Evolutionary conservation across 2,797 vertebrate genomes (phyloP).

Genomic region (Anabacerthia variegaticeps): DNA sequence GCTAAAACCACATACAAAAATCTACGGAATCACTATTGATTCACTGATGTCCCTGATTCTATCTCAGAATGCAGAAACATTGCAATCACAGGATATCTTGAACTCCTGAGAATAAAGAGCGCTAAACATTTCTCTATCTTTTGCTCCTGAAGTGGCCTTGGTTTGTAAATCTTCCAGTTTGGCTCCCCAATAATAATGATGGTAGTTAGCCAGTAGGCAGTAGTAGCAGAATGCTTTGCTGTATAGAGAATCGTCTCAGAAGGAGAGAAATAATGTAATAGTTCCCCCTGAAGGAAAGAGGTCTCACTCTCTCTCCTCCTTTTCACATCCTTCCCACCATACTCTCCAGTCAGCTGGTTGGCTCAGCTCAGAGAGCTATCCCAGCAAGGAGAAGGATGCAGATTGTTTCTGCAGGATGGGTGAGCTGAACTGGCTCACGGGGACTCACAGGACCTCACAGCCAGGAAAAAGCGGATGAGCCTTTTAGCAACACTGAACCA

Average conservation of each 20-base stretch:
- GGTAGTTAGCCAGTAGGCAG: background rate
- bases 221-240: background rate
- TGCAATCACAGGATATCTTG: background rate
- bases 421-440: background rate
- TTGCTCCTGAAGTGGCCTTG: background rate
- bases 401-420: background rate
- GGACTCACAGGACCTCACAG: background rate
- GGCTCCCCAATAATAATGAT: background rate
- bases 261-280: background rate
- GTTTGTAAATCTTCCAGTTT: background rate
- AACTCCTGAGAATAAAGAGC: background rate
- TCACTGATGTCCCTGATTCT: background rate
- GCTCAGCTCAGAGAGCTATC: background rate
- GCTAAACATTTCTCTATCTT: background rate
- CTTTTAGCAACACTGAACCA: background rate
- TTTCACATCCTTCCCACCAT: background rate
- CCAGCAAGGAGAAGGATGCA: background rate
- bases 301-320: background rate
- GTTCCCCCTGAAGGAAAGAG: background rate
- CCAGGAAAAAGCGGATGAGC: background rate
- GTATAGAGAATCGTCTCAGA: background rate
- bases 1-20: background rate
- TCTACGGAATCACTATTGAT: background rate
- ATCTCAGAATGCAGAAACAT: background rate
- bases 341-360: rapidly evolving